phyloP scores from a whole-genome alignment of 2,888 invertebrate species.

The Caenorhabditis plicata region DNA sequence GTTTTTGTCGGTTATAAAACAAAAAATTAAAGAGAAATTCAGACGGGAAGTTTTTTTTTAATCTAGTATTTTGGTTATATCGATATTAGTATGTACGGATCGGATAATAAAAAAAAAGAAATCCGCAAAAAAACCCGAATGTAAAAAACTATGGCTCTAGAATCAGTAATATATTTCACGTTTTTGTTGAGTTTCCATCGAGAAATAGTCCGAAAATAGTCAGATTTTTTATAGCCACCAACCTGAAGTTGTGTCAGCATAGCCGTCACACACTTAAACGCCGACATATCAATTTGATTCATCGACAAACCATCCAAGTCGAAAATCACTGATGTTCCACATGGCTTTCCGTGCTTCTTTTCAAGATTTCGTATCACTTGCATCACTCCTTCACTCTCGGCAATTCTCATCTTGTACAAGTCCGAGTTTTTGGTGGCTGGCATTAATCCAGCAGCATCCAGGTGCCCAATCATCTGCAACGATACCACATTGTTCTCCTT shows the following conservation, averaged over 20 bases:
- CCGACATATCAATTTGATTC: slow-evolving; percentile 47
- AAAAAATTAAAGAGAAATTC: too few species aligned
- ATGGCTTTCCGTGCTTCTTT: slow-evolving; percentile 41
- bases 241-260: slow-evolving; percentile 56
- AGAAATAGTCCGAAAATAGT: not conserved
- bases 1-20: too few species aligned
- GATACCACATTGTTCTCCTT: slow-evolving; percentile 55
- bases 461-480: slow-evolving; percentile 53
- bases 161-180: too few species aligned
- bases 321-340: slow-evolving; percentile 59
- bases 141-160: too few species aligned
- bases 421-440: slow-evolving; percentile 50
- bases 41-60: too few species aligned
- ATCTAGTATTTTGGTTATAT: too few species aligned
- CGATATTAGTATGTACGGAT: too few species aligned
- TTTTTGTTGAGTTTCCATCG: not conserved
- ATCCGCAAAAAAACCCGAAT: too few species aligned
- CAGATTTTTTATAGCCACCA: not conserved
- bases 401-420: slow-evolving; percentile 55
- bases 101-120: too few species aligned
- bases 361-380: slow-evolving; percentile 49
- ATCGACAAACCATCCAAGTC: slow-evolving; percentile 56
- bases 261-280: slow-evolving; percentile 49
- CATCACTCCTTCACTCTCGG: slow-evolving; percentile 61
- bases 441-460: slow-evolving; percentile 53